Percentiles rank a stretch among this genome's conserved stretches.
Conservation (phyloP, 2,797 vertebrate species). For the Sebastes taczanowskii region DNA sequence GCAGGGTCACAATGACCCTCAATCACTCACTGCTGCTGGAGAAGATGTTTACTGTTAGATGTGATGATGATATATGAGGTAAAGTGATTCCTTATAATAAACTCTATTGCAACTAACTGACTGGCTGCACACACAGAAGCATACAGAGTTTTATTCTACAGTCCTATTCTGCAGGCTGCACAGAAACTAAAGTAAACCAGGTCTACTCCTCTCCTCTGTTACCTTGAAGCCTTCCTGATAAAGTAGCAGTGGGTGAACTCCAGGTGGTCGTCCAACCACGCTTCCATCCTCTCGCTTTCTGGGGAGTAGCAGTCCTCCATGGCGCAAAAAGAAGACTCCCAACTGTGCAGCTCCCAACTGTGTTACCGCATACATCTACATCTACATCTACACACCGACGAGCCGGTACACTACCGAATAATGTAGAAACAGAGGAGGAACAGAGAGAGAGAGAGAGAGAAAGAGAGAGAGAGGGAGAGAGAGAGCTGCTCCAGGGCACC, state of each 20-base stretch:
- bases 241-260: slow-evolving; percentile 94
- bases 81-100: not conserved
- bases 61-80: not conserved
- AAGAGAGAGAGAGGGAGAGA: not conserved
- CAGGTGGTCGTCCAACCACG: slow-evolving; percentile 95
- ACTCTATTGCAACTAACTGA: not conserved
- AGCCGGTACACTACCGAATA: not conserved
- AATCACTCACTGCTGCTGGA: not conserved
- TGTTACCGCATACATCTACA: slow-evolving; percentile 59
- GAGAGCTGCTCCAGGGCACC: too few relatives aligned
- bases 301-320: slow-evolving; percentile 82
- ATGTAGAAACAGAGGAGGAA: not conserved
- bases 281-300: slow-evolving; percentile 88
- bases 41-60: not conserved
- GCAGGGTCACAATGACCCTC: not conserved
- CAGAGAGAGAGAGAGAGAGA: not conserved
- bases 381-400: not conserved
- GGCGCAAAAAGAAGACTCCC: slow-evolving; percentile 32
- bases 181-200: not conserved
- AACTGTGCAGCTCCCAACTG: not conserved
- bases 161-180: not conserved
- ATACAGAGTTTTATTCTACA: not conserved
- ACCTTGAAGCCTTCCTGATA: slow-evolving; percentile 92
- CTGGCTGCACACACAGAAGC: not conserved
- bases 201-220: slow-evolving; percentile 48